phyloP scores from a whole-genome alignment of 1,140 invertebrate species.

The Drosophila busckii region DNA sequence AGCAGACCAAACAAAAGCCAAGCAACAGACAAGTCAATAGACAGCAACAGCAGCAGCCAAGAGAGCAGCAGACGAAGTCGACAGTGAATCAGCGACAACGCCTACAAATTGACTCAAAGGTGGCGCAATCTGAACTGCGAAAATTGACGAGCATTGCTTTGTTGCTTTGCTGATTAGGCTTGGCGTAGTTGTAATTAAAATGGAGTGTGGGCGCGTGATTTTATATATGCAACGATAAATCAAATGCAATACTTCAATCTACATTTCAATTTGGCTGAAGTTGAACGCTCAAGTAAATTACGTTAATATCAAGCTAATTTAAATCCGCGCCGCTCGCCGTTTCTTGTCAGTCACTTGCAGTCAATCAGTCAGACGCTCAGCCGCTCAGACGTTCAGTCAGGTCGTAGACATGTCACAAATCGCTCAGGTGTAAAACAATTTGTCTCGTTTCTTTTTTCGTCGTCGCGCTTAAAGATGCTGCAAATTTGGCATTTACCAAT shows the following conservation, averaged over 20 bases:
- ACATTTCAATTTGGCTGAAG: too few relatives aligned
- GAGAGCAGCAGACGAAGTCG: conserved; percentile 1
- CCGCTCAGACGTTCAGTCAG: conserved; percentile 18
- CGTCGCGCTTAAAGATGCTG: conserved; percentile 29
- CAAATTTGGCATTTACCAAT: conserved; percentile 41
- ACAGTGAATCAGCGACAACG: conserved; percentile 15
- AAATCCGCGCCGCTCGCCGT: too few relatives aligned
- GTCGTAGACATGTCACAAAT: conserved; percentile 61
- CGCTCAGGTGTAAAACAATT: conserved; percentile 67
- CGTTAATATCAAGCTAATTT: too few relatives aligned
- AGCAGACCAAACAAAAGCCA: conserved; percentile 41
- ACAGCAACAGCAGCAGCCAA: conserved; percentile 13
- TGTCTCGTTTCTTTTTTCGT: conserved; percentile 61
- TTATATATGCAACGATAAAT: too few relatives aligned
- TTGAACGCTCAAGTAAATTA: too few relatives aligned
- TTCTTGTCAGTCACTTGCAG: conserved; percentile 38
- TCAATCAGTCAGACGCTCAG: conserved; percentile 19
- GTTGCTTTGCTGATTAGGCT: too few relatives aligned
- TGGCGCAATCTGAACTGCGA: conserved; percentile 18
- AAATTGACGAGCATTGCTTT: too few relatives aligned
- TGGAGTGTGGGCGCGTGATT: too few relatives aligned
- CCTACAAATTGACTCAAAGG: too few relatives aligned
- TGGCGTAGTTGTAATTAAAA: too few relatives aligned
- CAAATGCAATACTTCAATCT: too few relatives aligned
- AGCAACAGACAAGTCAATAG: conserved; percentile 44